Percentiles rank a stretch among this genome's conserved stretches.
Evolutionary conservation across 1,140 invertebrate species (phyloP).

Genomic region (Potamilus streckersoni): DNA sequence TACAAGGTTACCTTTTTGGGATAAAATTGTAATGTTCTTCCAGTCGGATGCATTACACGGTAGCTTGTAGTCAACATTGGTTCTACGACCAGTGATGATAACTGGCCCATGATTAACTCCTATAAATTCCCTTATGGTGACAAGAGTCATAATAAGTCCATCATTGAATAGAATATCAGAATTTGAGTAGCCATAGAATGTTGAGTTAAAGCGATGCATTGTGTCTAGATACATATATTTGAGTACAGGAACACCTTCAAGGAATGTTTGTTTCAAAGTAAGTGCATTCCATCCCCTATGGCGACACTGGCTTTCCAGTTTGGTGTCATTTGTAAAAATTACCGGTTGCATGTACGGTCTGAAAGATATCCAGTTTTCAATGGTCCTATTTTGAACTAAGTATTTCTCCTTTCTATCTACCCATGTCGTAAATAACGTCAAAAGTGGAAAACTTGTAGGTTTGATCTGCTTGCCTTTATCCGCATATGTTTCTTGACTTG

Average conservation of each 20-base stretch:
- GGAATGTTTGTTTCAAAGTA: conserved; percentile 8
- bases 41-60: conserved; percentile 15
- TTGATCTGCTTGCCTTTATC: no score
- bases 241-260: conserved; percentile 21
- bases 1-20: conserved; percentile 9
- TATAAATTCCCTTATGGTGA: conserved; percentile 2
- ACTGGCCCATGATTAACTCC: background rate
- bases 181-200: conserved; percentile 39
- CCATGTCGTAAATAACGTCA: conserved; percentile 28
- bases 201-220: conserved; percentile 26
- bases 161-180: conserved; percentile 41
- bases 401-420: conserved; percentile 5
- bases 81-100: conserved; percentile 24
- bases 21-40: background rate
- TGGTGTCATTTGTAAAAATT: conserved; percentile 29
- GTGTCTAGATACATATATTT: conserved; percentile 2
- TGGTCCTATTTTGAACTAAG: conserved; percentile 28
- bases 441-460: background rate
- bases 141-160: conserved; percentile 27
- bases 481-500: no score
- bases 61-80: conserved; percentile 31
- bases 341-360: conserved; percentile 30
- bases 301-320: background rate
- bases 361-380: conserved; percentile 34
- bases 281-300: conserved; percentile 23